phyloP scores from a whole-genome alignment of 2,113 vertebrate species.

The Pangasianodon hypophthalmus region DNA sequence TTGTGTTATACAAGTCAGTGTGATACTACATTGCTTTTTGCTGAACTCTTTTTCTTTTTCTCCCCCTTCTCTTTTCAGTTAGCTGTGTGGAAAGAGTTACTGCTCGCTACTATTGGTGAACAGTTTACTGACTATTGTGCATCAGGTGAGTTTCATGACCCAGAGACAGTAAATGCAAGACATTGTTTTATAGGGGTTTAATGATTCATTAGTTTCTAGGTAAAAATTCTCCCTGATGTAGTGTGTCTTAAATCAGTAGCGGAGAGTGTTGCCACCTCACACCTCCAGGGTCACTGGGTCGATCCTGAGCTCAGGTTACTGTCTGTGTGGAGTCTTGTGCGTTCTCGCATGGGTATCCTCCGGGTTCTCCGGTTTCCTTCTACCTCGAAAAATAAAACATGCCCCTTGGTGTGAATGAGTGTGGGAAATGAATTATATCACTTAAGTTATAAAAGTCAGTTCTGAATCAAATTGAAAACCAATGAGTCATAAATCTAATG shows the following conservation, averaged over 20 bases:
- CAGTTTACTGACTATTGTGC: constrained; percentile 90
- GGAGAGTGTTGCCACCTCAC: too few species aligned
- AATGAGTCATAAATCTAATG: not conserved
- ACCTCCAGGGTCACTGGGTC: too few species aligned
- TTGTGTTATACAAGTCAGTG: not conserved
- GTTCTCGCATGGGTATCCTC: not conserved
- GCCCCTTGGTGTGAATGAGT: not conserved
- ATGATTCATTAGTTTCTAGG: not conserved
- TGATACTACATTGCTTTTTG: not conserved
- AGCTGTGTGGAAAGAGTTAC: constrained; percentile 92
- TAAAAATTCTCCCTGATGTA: not conserved
- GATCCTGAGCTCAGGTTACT: not conserved
- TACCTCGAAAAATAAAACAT: not conserved
- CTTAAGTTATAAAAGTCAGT: not conserved
- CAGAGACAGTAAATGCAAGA: not conserved
- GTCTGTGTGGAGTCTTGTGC: not conserved
- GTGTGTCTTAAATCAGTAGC: not conserved
- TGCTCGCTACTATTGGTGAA: constrained; percentile 93
- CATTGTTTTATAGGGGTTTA: not conserved
- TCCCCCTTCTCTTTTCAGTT: constrained; percentile 66
- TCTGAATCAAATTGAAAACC: not conserved
- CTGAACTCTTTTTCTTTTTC: not conserved
- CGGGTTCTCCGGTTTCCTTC: not conserved
- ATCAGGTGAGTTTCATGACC: constrained; percentile 75
- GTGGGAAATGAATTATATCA: not conserved